These are phyloP conservation scores for Platyrinchus mystaceus DNA, from an alignment of 2,797 vertebrate genomes.

Conservation along the genomic window DNA sequence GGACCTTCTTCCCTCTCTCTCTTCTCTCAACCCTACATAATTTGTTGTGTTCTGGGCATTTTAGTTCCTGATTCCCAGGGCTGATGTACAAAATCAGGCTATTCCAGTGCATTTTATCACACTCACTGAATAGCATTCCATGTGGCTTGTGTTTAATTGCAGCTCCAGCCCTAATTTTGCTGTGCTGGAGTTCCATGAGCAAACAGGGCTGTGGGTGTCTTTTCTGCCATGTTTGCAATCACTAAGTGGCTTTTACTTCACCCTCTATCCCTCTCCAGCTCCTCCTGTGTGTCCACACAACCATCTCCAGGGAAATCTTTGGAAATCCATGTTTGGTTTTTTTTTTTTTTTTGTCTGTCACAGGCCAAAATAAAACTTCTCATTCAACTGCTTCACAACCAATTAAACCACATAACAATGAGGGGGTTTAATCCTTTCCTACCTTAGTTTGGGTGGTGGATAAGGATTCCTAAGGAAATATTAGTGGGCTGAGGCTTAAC, in stretches of 20 bases:
- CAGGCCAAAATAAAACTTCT: not conserved
- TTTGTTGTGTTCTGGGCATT: not conserved
- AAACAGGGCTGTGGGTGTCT: not conserved
- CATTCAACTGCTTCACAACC: not conserved
- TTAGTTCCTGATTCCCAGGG: conserved; percentile 25
- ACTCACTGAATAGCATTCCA: not conserved
- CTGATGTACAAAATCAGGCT: conserved; percentile 5
- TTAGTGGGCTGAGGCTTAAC: not conserved
- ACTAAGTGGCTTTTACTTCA: not conserved
- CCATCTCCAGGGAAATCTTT: not conserved
- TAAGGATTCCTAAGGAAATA: not conserved
- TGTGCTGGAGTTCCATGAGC: not conserved
- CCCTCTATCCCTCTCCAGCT: not conserved
- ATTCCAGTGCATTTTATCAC: not conserved
- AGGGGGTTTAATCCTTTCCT: not conserved
- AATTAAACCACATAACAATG: not conserved
- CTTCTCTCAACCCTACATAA: not conserved
- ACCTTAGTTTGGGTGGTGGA: not conserved
- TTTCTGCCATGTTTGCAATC: not conserved
- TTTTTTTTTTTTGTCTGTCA: not conserved
- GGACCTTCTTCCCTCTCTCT: not conserved
- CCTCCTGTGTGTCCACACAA: not conserved
- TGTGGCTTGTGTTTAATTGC: conserved; percentile 34
- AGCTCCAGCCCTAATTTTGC: not conserved
- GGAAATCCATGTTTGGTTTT: not conserved